Evolutionary conservation across 2,888 invertebrate genomes (phyloP).

Genomic region (Ptychoptera albimana): DNA sequence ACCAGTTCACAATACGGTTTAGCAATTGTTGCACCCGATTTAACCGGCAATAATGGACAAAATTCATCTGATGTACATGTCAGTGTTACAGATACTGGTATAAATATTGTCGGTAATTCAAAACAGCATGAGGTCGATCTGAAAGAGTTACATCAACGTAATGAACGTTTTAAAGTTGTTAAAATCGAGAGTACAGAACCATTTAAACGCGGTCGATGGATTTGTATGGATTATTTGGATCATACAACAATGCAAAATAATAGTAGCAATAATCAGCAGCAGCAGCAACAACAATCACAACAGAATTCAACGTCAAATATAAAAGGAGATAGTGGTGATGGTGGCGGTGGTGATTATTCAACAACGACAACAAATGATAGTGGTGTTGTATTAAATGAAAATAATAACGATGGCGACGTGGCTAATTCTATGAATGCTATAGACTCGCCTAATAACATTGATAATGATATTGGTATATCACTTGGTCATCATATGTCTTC

Average conservation of each 20-base stretch:
- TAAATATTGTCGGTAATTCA: constrained; percentile 42
- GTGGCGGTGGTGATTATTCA: constrained; percentile 24
- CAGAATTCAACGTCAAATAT: constrained; percentile 2
- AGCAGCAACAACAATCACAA: no score
- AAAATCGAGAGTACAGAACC: constrained; percentile 94
- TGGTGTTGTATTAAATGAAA: constrained; percentile 14
- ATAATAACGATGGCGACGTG: constrained; percentile 21
- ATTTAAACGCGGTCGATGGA: constrained; percentile 82
- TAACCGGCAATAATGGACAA: constrained; percentile 19
- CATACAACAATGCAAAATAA: constrained; percentile 43
- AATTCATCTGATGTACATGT: constrained; percentile 41
- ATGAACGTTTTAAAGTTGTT: constrained; percentile 83
- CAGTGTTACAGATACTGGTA: constrained; percentile 42
- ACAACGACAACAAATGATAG: constrained; percentile 12
- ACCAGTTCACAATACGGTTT: constrained; percentile 71
- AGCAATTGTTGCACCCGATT: constrained; percentile 53
- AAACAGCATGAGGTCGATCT: constrained; percentile 36
- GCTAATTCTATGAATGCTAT: constrained; percentile 13
- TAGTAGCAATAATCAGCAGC: not conserved
- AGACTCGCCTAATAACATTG: not conserved
- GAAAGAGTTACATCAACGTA: constrained; percentile 56
- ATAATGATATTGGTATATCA: constrained; percentile 7
- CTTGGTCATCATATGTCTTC: constrained; percentile 14
- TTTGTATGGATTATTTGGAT: constrained; percentile 87
- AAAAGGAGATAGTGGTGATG: constrained; percentile 14